Base-by-base conservation (phyloP, 37 sponge, comb jelly and placozoan species). In the Cliona cf. orientalis region DNA sequence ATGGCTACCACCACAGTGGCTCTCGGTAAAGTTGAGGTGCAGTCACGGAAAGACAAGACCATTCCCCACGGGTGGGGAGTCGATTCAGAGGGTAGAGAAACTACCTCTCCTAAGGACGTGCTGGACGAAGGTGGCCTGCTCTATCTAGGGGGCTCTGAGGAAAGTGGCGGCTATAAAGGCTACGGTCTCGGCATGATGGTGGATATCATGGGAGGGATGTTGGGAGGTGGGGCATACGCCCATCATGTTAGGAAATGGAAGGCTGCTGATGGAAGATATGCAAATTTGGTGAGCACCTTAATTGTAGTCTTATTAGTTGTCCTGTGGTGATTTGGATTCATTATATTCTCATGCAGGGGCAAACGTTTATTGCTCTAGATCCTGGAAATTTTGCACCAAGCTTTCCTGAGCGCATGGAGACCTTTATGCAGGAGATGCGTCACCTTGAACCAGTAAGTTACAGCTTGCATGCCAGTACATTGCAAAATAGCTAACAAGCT, bases 131-230 rank as follows among this genome's bases (percentile, higher is more conserved):
- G 97, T 2, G 95, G 95, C 21, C 58, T 97, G 63, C 39, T 86
- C 71, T 93, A 91, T 1, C 71, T 94, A 17, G 97, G 97, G 26
- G 97, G 97, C 4, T 46, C 53, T n/a, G 97, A 97, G 70, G 68
- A 76, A 29, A 91, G 89, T 17, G 82, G 91, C 75, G 97, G 97
- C 17, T 97, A 97, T 85, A 97, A 97, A 55, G 97, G 97, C 31
- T 94, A 93, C 58, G 97, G 95, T 2, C 80, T 97, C 66, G 90
- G 82, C 33, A 89, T 86, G 74, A 94, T 91, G 92, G 97, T 97
- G 65, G 97, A 97, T 59, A 60, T 93, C 53, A 61, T 97, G 43
- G 90, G 97, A 72, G 97, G 97, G 17, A 76, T 94, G 26, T 74
- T 97, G 42, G 66, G 92, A 40, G 97, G 94, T 0, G 87, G 95